Evolutionary conservation across 1,140 invertebrate genomes (phyloP), one percentile per base, ranked within the genome.

Genomic region (Popillia japonica): DNA sequence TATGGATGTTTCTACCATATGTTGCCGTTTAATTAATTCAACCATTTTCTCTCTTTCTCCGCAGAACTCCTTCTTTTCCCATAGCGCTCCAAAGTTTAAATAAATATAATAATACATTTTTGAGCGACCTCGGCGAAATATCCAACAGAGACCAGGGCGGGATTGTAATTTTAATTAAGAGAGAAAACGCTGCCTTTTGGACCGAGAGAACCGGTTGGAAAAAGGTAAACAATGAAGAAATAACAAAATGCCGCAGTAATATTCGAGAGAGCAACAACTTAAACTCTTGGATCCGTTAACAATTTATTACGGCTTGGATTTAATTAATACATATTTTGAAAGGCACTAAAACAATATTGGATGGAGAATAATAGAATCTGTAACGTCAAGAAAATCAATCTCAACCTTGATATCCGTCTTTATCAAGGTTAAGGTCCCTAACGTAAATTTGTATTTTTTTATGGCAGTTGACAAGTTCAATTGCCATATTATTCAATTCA

Each of bases 161-260:
- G 41, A 73, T 73, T 73, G 34, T 73, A 73, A 73, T 73, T 73
- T 73, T 73, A 73, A 73, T 73, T 42, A 73, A 73, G 34, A 11
- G 72, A 73, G 23, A 73, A 42, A 55, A 17, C 48, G n/a, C 11
- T 6, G 48, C 2, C 40, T 23, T 73, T 40, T 20, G 72, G 72
- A 73, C 34, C 72, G 72, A 27, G 72, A 73, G 27, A 73, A 73
- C 34, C 72, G 34, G 41, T 22, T 23, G 41, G 72, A 73, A 73
- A 73, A 73, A 73, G 48, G 72, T 73, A 73, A 73, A 73, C 72
- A 73, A 40, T 17, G 41, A 73, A 40, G 72, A 73, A 73, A 73
- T 42, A 73, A 73, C 72, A 42, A 73, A 42, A 73, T 73, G 72
- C 6, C 6, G 14, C 17, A 64, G 41, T 73, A 34, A 34, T 42